phyloP scores from a whole-genome alignment of 2,113 vertebrate genomes.

The Sceloporus tristichus region DNA sequence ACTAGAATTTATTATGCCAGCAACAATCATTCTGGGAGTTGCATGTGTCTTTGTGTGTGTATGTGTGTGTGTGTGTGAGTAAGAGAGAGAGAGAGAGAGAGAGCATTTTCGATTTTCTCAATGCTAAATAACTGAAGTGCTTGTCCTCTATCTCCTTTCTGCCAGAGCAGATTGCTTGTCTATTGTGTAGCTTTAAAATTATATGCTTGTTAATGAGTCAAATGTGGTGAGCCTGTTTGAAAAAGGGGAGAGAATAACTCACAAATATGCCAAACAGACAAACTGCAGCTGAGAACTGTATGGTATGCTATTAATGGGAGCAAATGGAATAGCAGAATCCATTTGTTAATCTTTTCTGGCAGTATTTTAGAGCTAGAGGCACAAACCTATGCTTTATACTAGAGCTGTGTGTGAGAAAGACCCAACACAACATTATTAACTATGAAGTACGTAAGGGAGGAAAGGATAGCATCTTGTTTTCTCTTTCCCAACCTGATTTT shows the following conservation, averaged over 20 bases:
- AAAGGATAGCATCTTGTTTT: not conserved
- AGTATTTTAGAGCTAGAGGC: not conserved
- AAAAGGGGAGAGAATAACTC: not conserved
- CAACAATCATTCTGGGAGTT: slow-evolving; percentile 6
- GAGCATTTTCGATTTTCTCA: slow-evolving; percentile 12
- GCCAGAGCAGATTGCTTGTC: slow-evolving; percentile 29
- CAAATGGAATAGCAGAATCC: not conserved
- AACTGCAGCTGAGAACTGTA: not conserved
- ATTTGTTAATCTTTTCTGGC: not conserved
- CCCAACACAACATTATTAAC: not conserved
- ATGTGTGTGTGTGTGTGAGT: not conserved
- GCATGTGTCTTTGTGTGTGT: not conserved
- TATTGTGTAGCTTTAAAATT: slow-evolving; percentile 40
- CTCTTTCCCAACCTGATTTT: not conserved
- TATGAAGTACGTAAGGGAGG: not conserved
- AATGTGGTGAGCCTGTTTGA: slow-evolving; percentile 21
- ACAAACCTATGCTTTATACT: not conserved
- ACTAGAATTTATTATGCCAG: slow-evolving; percentile 29
- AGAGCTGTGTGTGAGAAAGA: not conserved
- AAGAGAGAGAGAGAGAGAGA: too few species aligned
- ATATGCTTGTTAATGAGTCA: slow-evolving; percentile 24
- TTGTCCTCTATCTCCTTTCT: slow-evolving; percentile 35
- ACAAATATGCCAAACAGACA: not conserved
- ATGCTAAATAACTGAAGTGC: slow-evolving; percentile 18
- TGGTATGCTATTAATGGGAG: not conserved